Conservation (phyloP, 2,888 invertebrate species). For the Eupithecia centaureata region DNA sequence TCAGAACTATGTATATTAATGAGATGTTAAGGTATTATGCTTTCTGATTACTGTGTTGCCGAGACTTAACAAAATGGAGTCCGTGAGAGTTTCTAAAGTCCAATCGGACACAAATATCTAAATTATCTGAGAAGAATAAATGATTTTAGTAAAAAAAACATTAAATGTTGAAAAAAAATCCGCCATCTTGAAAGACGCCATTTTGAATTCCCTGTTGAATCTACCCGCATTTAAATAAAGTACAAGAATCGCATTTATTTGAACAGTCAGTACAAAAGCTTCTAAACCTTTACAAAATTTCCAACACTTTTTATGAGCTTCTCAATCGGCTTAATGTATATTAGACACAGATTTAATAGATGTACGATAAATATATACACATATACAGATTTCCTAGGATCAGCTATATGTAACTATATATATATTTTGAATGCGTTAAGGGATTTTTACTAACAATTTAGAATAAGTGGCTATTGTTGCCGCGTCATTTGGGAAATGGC, state of each 20-base stretch:
- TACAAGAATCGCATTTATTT: constrained; percentile 43
- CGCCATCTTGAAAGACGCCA: constrained; percentile 42
- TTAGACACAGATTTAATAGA: constrained; percentile 82
- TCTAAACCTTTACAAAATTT: constrained; percentile 61
- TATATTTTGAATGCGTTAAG: constrained; percentile 83
- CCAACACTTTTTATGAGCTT: constrained; percentile 77
- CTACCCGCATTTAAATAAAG: constrained; percentile 27
- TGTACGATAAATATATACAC: constrained; percentile 75
- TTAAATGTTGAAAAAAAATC: constrained; percentile 4
- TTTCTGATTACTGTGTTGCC: constrained; percentile 50
- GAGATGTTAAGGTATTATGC: constrained; percentile 58
- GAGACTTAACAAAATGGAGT: constrained; percentile 31
- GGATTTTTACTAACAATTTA: constrained; percentile 83
- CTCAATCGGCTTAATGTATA: constrained; percentile 80
- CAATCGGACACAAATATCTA: constrained; percentile 3
- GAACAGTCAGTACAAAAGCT: constrained; percentile 56
- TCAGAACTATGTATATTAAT: constrained; percentile 72
- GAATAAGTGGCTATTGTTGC: constrained; percentile 74
- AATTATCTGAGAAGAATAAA: background rate
- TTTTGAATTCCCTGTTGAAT: constrained; percentile 41
- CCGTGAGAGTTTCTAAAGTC: background rate
- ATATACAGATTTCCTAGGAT: constrained; percentile 71
- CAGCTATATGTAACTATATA: constrained; percentile 75
- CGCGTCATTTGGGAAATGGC: constrained; percentile 57
- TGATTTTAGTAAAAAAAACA: constrained; percentile 9